These are phyloP conservation scores for Dicaeum eximium DNA, from an alignment of 2,113 vertebrate genomes.

Conservation along the genomic window DNA sequence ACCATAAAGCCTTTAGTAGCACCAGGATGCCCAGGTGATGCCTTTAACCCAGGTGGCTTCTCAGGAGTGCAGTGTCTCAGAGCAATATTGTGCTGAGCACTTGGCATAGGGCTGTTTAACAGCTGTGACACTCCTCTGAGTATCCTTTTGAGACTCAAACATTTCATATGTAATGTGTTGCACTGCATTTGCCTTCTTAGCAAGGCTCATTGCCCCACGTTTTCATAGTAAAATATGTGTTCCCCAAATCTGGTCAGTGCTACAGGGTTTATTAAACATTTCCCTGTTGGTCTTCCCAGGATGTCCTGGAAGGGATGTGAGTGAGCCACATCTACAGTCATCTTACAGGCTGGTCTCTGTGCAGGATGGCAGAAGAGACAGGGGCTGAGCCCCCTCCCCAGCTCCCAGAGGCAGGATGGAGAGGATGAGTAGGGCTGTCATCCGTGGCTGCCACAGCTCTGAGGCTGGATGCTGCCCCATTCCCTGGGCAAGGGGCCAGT, in stretches of 20 bases:
- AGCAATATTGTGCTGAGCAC: neutral
- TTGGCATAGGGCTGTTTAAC: neutral
- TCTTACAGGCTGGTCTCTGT: neutral
- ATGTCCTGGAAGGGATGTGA: neutral
- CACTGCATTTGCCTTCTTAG: neutral
- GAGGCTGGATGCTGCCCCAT: fast-evolving
- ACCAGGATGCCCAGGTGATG: neutral
- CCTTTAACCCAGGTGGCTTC: neutral
- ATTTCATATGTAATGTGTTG: neutral
- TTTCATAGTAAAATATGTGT: neutral
- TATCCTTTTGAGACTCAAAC: neutral
- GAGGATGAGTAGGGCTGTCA: neutral
- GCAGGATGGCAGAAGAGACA: fast-evolving
- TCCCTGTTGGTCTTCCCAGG: neutral
- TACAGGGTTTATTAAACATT: neutral
- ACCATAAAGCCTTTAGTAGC: neutral
- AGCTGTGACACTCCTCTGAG: neutral
- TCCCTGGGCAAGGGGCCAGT: neutral
- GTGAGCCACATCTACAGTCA: neutral
- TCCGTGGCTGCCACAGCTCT: fast-evolving
- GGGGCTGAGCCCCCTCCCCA: neutral
- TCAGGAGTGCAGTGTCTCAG: neutral
- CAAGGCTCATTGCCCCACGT: neutral
- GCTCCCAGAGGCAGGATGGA: neutral
- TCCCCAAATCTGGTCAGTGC: neutral